phyloP scores from a whole-genome alignment of 2,113 vertebrate species.

The Oreochromis spilurus region DNA sequence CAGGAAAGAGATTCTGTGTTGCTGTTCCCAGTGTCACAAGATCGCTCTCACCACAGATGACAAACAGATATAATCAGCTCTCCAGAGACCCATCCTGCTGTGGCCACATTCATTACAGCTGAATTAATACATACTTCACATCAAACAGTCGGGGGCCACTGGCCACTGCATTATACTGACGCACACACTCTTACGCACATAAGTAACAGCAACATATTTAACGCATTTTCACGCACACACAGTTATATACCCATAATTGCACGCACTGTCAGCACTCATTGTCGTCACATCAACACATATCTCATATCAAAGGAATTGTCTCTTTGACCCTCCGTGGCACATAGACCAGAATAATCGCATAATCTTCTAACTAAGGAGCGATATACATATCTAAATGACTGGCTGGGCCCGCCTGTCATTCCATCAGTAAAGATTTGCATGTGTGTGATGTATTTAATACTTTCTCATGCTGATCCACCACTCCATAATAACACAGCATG shows the following conservation, averaged over 20 bases:
- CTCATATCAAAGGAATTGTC: slow-evolving; percentile 62
- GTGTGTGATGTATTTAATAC: slow-evolving; percentile 90
- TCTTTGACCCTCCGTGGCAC: slow-evolving; percentile 51
- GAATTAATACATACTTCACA: slow-evolving; percentile 59
- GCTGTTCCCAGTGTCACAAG: slow-evolving; percentile 44
- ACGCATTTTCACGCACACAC: slow-evolving; percentile 6
- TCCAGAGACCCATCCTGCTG: slow-evolving; percentile 61
- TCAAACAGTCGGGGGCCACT: slow-evolving; percentile 57
- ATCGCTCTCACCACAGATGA: slow-evolving; percentile 48
- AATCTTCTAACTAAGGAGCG: slow-evolving; percentile 71
- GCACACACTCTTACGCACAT: neutral
- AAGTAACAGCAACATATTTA: slow-evolving; percentile 5
- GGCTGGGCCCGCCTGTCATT: slow-evolving; percentile 69
- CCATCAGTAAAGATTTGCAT: slow-evolving; percentile 82
- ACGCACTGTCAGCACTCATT: slow-evolving; percentile 52
- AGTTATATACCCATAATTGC: slow-evolving; percentile 39
- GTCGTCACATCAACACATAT: slow-evolving; percentile 47
- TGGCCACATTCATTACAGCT: slow-evolving; percentile 52
- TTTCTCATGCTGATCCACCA: slow-evolving; percentile 83
- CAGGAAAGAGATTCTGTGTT: slow-evolving; percentile 25
- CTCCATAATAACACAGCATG: slow-evolving; percentile 68
- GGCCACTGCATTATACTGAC: slow-evolving; percentile 6
- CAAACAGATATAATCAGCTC: slow-evolving; percentile 70
- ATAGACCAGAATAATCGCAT: slow-evolving; percentile 61
- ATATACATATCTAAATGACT: slow-evolving; percentile 89